A percentile compares a stretch with the other conserved stretches of the same genome.
These are phyloP conservation scores for Sminthurides aquaticus DNA, from an alignment of 2,888 invertebrate genomes.

Conservation along the genomic window DNA sequence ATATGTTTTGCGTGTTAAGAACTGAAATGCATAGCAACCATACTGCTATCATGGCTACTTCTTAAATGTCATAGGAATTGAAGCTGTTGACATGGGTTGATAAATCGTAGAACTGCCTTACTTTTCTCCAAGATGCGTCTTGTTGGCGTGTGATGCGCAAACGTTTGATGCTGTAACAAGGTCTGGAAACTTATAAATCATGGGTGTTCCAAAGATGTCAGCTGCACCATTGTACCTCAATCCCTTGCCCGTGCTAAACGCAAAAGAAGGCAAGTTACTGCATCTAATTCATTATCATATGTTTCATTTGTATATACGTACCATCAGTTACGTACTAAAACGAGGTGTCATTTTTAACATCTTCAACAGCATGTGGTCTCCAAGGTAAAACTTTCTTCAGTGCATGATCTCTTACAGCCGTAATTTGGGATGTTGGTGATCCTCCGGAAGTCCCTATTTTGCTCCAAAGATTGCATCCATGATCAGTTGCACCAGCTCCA, in stretches of 20 bases:
- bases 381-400: conserved; percentile 39
- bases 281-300: background rate
- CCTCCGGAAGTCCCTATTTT: conserved; percentile 29
- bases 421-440: conserved; percentile 18
- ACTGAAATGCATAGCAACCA: no score
- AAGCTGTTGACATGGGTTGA: background rate
- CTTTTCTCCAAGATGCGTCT: conserved; percentile 37
- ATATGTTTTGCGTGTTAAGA: no score
- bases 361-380: conserved; percentile 28
- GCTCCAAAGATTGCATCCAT: conserved; percentile 37
- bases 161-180: conserved; percentile 38
- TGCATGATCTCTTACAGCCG: conserved; percentile 34
- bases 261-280: background rate
- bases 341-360: conserved; percentile 32
- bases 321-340: conserved; percentile 30
- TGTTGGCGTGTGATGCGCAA: conserved; percentile 37
- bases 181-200: conserved; percentile 36
- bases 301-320: background rate
- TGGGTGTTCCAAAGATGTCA: conserved; percentile 28
- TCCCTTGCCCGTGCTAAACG: conserved; percentile 37
- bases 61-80: background rate
- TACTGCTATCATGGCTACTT: conserved; percentile 3
- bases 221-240: conserved; percentile 27
- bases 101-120: no score
- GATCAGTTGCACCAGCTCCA: conserved; percentile 28